Evolutionary conservation across 2,113 vertebrate species (phyloP), one percentile per base, ranked within the genome.

Genomic region (Malurus elegans): DNA sequence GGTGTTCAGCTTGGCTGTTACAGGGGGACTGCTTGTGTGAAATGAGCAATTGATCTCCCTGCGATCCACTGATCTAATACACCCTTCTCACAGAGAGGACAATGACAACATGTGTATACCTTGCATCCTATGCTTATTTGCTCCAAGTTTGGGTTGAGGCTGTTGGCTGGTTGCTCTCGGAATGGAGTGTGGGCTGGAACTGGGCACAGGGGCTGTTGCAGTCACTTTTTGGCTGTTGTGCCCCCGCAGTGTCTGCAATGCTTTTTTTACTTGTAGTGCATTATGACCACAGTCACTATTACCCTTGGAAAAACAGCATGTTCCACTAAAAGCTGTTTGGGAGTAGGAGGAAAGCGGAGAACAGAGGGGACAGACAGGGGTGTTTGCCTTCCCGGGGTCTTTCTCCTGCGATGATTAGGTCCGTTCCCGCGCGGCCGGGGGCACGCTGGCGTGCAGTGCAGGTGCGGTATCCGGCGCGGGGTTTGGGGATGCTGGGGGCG

Each of bases 361-460:
- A 5, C 47, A 24, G 62, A 18, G 21, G 3, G 38, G 20, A 16
- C 36, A 5, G 15, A 1, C 47, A 2, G 24, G 21, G 18, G 8
- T 13, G 18, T 16, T 50, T 2, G 57, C 29, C 1, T 18, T 23
- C 25, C 18, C 3, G 29, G 21, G 12, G 5, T 8, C 21, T 45
- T 6, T 29, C 13, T 34, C 10, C 57, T 4, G 64, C 24, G 1
- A 2, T 15, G 13, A 10, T 3, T 16, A 4, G 12, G 10, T 8
- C 42, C 4, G 47, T 13, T 8, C 31, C 2, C 26, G 1, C 44
- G 65, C 3, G 6, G 34, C 10, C 18, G 26, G 40, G 24, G 20
- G 14, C 9, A 15, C 25, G 16, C 12, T 20, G 0, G 32, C 23
- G 16, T 1, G 0, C 15, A 0, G 15, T 7, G 73, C 48, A 4